Evolutionary conservation across 2,888 invertebrate genomes (phyloP).

Genomic region (Pycnomerus fuliginosus): DNA sequence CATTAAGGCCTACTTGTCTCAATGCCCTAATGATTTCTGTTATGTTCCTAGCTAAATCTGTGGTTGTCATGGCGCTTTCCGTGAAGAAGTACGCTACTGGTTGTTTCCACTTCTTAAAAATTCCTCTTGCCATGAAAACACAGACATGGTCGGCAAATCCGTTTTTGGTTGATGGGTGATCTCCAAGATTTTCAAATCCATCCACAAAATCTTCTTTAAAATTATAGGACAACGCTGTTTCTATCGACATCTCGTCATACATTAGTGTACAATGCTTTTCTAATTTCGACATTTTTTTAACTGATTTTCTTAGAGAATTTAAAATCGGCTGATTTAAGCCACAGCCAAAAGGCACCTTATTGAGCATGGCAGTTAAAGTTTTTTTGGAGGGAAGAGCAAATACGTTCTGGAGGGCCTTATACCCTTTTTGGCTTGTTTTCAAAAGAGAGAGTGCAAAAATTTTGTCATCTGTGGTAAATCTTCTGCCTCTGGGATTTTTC

Average conservation of each 20-base stretch:
- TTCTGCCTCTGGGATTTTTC: neutral
- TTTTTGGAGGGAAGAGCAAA: too few relatives aligned
- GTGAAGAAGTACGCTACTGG: neutral
- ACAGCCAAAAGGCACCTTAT: neutral
- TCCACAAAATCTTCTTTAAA: neutral
- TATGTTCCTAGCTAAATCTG: neutral
- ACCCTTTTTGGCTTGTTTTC: neutral
- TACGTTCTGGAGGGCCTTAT: neutral
- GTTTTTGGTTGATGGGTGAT: neutral
- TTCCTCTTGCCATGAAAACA: too few relatives aligned
- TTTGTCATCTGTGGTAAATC: neutral
- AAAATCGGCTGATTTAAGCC: neutral
- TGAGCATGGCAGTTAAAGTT: too few relatives aligned
- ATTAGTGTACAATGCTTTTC: neutral
- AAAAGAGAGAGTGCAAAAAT: neutral
- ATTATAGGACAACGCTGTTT: neutral
- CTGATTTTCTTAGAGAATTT: neutral
- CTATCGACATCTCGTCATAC: neutral
- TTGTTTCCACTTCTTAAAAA: too few relatives aligned
- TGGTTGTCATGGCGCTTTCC: neutral
- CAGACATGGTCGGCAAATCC: too few relatives aligned
- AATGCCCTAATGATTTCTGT: neutral
- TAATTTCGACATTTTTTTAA: neutral
- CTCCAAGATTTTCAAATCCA: neutral
- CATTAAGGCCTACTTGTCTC: neutral